Conservation (phyloP, 2,888 invertebrate species). For the Campoplex capitator region DNA sequence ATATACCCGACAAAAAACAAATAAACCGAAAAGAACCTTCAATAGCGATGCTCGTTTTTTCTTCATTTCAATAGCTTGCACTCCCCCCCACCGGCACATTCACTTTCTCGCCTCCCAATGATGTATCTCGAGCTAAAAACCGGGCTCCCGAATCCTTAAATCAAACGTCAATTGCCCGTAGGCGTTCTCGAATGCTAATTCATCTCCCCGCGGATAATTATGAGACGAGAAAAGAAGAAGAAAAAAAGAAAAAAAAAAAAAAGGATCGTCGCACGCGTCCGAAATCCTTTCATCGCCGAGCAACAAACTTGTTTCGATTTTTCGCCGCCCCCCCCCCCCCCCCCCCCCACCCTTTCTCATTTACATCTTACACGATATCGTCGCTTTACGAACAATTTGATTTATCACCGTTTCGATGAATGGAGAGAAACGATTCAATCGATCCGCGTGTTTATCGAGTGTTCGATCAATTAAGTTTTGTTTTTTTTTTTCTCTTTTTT, state of each 20-base stretch:
- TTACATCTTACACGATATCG: conserved; percentile 13
- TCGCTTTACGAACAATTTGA: conserved; percentile 1
- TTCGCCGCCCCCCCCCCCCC: background rate
- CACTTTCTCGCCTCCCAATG: conserved; percentile 18
- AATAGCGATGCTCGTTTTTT: background rate
- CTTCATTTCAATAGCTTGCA: conserved; percentile 38
- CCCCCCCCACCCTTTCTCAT: background rate
- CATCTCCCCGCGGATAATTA: conserved; percentile 18
- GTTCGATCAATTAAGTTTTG: background rate
- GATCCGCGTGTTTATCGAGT: background rate
- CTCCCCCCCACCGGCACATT: background rate
- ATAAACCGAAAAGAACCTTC: background rate
- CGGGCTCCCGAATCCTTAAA: conserved; percentile 47
- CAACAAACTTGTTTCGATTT: conserved; percentile 21
- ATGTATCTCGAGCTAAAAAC: background rate
- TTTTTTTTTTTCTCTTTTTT: too few species aligned
- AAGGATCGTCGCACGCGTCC: conserved; percentile 35
- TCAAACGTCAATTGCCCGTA: conserved; percentile 56
- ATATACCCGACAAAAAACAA: conserved; percentile 8
- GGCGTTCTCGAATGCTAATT: conserved; percentile 48
- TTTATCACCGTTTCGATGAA: background rate
- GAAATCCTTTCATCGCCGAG: conserved; percentile 30
- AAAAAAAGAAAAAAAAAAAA: background rate
- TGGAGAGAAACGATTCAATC: conserved; percentile 1
- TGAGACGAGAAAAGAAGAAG: background rate